Evolutionary conservation across 2,888 invertebrate genomes (phyloP), one percentile per base, ranked within the genome.

Genomic region (Andrena minutula): DNA sequence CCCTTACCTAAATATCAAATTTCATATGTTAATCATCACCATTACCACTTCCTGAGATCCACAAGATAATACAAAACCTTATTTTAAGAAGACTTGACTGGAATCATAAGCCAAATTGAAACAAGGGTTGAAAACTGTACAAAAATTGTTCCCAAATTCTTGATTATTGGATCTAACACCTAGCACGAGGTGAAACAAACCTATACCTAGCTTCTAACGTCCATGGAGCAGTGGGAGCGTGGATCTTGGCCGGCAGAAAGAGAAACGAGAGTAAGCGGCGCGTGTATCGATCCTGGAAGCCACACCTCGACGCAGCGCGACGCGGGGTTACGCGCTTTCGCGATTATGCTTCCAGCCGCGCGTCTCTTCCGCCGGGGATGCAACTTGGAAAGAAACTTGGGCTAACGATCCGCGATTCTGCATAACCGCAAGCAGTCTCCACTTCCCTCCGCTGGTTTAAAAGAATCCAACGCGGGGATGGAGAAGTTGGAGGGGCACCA

Each of bases 211-310:
- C 23, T 56, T 12, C 20, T 6, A 8, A 10, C 26, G 30, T 51
- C 41, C 5, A 2, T 20, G 26, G 61, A 63, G 56, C 47, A 16
- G 30, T 7, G 64, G 30, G 49, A 35, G 51, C 32, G 47, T 61
- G 49, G 56, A 56, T 68, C 53, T 68, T 49, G 66, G 32, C 23
- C 0, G 58, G 49, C 12, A 61, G 75, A 75, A 49, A 35, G 77
- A 72, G 68, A 73, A 60, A 78, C 69, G 68, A 77, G 72, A 71
- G 83, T 77, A 84, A 83, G 74, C 73, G 75, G 82, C 77, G 79
- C 83, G 85, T 86, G 86, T 91, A 91, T 91, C 91, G 91, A 91
- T 91, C 90, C 85, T 78, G 76, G 86, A 90, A 89, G 90, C 91
- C 91, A 90, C 91, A 91, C 91, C 91, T 91, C 86, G 88, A 64